phyloP scores from a whole-genome alignment of 2,888 invertebrate genomes.

The Drosophila cracens region DNA sequence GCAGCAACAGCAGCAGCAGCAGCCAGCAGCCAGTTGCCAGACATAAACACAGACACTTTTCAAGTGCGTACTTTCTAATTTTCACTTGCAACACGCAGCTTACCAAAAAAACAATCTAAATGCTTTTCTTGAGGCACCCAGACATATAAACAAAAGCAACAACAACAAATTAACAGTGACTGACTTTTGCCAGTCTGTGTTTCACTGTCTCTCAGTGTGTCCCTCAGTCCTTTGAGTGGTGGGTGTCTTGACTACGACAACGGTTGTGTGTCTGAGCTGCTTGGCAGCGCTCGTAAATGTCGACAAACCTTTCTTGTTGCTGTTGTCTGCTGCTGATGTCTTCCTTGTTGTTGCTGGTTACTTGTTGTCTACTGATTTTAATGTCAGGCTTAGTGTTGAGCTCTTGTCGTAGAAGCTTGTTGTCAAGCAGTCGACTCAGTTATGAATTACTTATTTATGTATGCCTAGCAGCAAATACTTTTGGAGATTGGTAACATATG shows the following conservation, averaged over 20 bases:
- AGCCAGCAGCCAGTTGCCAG: constrained; percentile 54
- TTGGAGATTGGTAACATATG: neutral
- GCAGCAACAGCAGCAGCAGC: constrained; percentile 8
- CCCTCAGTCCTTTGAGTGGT: constrained; percentile 46
- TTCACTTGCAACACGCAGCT: constrained; percentile 75
- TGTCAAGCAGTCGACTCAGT: constrained; percentile 23
- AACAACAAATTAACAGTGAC: constrained; percentile 35
- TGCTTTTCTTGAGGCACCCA: constrained; percentile 50
- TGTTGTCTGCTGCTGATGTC: constrained; percentile 4
- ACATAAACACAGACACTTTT: constrained; percentile 77
- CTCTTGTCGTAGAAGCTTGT: constrained; percentile 17
- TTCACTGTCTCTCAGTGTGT: constrained; percentile 7
- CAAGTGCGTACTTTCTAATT: constrained; percentile 81
- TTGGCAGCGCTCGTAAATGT: constrained; percentile 48
- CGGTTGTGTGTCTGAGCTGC: constrained; percentile 64
- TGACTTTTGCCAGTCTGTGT: constrained; percentile 52
- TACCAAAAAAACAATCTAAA: constrained; percentile 53
- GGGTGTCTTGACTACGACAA: constrained; percentile 62
- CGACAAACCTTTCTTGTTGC: constrained; percentile 22
- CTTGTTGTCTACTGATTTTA: constrained; percentile 24
- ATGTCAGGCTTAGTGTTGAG: constrained; percentile 15
- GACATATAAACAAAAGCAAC: constrained; percentile 23
- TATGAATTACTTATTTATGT: constrained; percentile 25
- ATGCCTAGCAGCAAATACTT: neutral
- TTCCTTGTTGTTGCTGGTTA: constrained; percentile 13